Base-by-base conservation (phyloP, 2,797 vertebrate genomes). In the Octomys mimax region DNA sequence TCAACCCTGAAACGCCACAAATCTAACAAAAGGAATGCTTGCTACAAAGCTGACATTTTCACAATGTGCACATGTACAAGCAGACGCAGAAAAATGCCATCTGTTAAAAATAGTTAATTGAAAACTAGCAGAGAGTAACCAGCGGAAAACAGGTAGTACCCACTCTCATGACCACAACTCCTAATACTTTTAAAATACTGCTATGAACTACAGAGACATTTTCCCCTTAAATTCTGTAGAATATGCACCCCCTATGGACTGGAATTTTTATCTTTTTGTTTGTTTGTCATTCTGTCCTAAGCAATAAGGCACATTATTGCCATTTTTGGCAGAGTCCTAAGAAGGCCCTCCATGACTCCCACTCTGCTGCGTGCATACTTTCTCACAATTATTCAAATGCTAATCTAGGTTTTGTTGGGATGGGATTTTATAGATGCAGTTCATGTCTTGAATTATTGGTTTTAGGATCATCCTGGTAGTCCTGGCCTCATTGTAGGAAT, bases 61-160 rank as follows among this genome's bases (percentile, higher is more conserved):
- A 64, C 77, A 89, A 94, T 91, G 36, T 68, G 52, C n/a, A 92
- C 33, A 88, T 94, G 92, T 77, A 94, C 68, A 94, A 92, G 78
- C 49, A 80, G 46, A 95, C 49, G 87, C 6, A 81, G 61, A 88
- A 92, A 96, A 92, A 68, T 24, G 12, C 19, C 68, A 84, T 92
- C 87, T 96, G 75, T 92, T 96, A 87, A 91, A 95, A 90, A 82
- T 91, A 94, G 26, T 79, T 95, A 70, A 88, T 52, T 95, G 59
- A 95, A 84, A 87, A 62, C 22, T 87, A 75, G 26, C 68, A 89
- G 24, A 21, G 73, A 87, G 84, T 79, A 81, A 71, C 31, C 94
- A 93, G 80, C 93, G 49, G 90, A 83, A 93, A 97, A 66, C 26
- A 92, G 22, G 54, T 73, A 79, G 54, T 66, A 19, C 24, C 80